Conservation (phyloP, 1,140 invertebrate genomes). For the Adoxophyes honmai region DNA sequence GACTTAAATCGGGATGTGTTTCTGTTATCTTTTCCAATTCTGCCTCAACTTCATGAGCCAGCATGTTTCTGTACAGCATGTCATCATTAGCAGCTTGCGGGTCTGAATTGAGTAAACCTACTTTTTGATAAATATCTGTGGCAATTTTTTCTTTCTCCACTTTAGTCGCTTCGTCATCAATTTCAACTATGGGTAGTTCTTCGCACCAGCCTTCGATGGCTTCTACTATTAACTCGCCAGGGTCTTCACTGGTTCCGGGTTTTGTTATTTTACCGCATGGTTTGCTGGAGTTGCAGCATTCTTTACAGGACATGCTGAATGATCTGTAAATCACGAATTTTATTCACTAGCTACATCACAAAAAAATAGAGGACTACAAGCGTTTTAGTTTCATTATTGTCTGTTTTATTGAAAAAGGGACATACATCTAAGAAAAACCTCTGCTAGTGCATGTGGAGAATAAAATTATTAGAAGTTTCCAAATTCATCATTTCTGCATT, state of each 20-base stretch:
- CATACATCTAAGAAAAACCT: too few species aligned
- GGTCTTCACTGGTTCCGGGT: slow-evolving; percentile 11
- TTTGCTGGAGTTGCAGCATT: slow-evolving; percentile 14
- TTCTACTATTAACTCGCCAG: slow-evolving; percentile 31
- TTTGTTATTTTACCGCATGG: too few species aligned
- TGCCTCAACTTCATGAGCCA: slow-evolving; percentile 33
- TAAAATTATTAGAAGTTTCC: too few species aligned
- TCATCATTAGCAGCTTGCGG: slow-evolving; percentile 34
- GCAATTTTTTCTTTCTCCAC: slow-evolving; percentile 32
- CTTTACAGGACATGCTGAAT: too few species aligned
- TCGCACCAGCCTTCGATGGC: slow-evolving; percentile 37
- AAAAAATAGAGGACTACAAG: too few species aligned
- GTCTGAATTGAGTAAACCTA: slow-evolving; percentile 38
- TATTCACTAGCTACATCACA: too few species aligned
- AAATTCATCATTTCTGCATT: too few species aligned
- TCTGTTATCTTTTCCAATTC: slow-evolving; percentile 29
- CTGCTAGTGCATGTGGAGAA: too few species aligned
- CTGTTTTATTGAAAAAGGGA: too few species aligned
- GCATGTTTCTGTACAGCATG: slow-evolving; percentile 28
- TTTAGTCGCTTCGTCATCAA: slow-evolving; percentile 20
- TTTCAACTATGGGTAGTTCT: slow-evolving; percentile 27
- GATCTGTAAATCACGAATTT: too few species aligned
- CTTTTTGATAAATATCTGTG: slow-evolving; percentile 36
- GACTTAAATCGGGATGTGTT: slow-evolving; percentile 18
- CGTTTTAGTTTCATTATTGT: too few species aligned